Evolutionary conservation across 2,888 invertebrate genomes (phyloP).

Genomic region (Junonia oenone): DNA sequence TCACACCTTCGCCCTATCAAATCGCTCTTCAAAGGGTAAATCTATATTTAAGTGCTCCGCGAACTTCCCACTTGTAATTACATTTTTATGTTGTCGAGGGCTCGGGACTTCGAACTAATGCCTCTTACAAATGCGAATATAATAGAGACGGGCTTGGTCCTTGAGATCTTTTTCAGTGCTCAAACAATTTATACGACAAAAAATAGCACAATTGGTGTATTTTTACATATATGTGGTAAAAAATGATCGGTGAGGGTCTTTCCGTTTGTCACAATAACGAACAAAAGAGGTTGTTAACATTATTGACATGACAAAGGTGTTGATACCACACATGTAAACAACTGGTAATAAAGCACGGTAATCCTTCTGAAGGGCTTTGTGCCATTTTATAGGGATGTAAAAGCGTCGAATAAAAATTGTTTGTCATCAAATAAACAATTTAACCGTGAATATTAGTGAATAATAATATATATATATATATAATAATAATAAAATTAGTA

Average conservation of each 20-base stretch:
- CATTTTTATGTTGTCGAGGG: conserved; percentile 69
- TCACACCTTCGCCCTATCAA: conserved; percentile 66
- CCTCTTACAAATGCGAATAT: conserved; percentile 66
- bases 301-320: conserved; percentile 18
- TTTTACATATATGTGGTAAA: conserved; percentile 1
- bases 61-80: conserved; percentile 68
- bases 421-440: too few relatives aligned
- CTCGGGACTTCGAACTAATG: conserved; percentile 47
- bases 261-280: conserved; percentile 6
- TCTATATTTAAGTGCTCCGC: conserved; percentile 70
- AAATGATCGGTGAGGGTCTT: conserved; percentile 7
- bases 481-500: too few relatives aligned
- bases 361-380: conserved; percentile 17
- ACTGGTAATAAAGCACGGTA: conserved; percentile 21
- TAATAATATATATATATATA: too few relatives aligned
- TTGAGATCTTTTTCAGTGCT: conserved; percentile 30
- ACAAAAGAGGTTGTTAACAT: conserved; percentile 16
- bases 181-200: conserved; percentile 6
- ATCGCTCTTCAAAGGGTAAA: conserved; percentile 72
- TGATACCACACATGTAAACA: conserved; percentile 15
- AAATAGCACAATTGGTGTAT: background rate
- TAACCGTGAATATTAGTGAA: too few relatives aligned
- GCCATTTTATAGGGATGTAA: conserved; percentile 13
- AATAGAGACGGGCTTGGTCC: conserved; percentile 43
- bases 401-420: background rate